Percentiles rank a stretch among this genome's conserved stretches.
Evolutionary conservation across 1,140 invertebrate species (phyloP).

Genomic region (Aphelinus certus): DNA sequence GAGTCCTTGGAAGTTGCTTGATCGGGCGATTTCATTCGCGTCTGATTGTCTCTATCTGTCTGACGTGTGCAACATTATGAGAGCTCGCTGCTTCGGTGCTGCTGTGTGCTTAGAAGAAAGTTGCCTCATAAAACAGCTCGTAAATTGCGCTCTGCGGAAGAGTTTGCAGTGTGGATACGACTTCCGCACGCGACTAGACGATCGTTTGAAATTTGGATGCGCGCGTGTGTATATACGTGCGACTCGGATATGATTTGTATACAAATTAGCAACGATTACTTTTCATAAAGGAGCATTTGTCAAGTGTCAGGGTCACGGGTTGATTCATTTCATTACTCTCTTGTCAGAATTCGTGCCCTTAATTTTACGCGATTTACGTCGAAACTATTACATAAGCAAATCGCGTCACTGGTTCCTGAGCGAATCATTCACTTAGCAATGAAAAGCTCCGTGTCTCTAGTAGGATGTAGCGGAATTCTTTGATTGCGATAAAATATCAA

Average conservation of each 20-base stretch:
- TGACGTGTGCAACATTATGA: too few species aligned
- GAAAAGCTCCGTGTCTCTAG: too few species aligned
- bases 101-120: neutral
- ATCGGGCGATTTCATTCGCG: too few species aligned
- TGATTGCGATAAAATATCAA: too few species aligned
- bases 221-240: too few species aligned
- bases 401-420: constrained; percentile 7
- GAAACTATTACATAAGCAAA: constrained; percentile 29
- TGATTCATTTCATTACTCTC: constrained; percentile 34
- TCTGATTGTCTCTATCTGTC: constrained; percentile 3
- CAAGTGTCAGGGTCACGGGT: constrained; percentile 19
- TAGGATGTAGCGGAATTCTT: too few species aligned
- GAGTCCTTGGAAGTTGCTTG: too few species aligned
- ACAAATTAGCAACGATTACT: constrained; percentile 5
- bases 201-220: too few species aligned
- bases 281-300: constrained; percentile 21
- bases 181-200: too few species aligned
- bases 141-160: too few species aligned
- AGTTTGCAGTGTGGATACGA: too few species aligned
- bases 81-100: neutral
- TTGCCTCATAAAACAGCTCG: too few species aligned
- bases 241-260: neutral
- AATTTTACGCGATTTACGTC: constrained; percentile 31
- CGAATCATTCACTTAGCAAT: neutral
- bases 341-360: constrained; percentile 34